phyloP scores from a whole-genome alignment of 2,797 vertebrate species.

The Scomberomorus guttatus region DNA sequence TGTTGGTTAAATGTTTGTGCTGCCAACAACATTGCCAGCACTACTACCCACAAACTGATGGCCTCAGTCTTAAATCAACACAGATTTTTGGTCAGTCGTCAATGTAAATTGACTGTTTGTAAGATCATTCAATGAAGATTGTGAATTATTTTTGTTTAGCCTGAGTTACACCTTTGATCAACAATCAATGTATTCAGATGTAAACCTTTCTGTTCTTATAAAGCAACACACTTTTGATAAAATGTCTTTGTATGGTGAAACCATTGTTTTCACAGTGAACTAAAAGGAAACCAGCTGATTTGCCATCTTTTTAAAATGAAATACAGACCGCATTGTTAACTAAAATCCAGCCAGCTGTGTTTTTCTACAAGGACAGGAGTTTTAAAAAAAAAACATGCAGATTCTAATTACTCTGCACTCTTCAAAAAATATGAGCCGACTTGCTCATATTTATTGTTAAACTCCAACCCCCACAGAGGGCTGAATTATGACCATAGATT shows the following conservation, averaged over 20 bases:
- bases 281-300: not conserved
- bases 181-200: not conserved
- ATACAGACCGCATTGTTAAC: slow-evolving; percentile 11
- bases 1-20: not conserved
- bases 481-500: slow-evolving; percentile 55
- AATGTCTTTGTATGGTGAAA: not conserved
- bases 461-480: slow-evolving; percentile 38
- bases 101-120: too few relatives aligned
- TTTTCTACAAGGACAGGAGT: slow-evolving; percentile 36
- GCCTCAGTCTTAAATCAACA: not conserved
- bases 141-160: too few relatives aligned
- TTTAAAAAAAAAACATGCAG: slow-evolving; percentile 44
- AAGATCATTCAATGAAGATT: too few relatives aligned
- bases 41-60: not conserved
- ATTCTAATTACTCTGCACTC: slow-evolving; percentile 62
- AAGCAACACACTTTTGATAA: not conserved
- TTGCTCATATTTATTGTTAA: slow-evolving; percentile 60
- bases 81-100: too few relatives aligned
- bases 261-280: slow-evolving; percentile 11
- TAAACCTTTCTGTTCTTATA: not conserved
- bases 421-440: slow-evolving; percentile 53
- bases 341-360: slow-evolving; percentile 52
- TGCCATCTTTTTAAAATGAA: slow-evolving; percentile 1
- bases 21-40: not conserved
- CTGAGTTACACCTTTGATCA: too few relatives aligned